Base-by-base conservation (phyloP, 2,797 vertebrate genomes). In the Falco rusticolus region DNA sequence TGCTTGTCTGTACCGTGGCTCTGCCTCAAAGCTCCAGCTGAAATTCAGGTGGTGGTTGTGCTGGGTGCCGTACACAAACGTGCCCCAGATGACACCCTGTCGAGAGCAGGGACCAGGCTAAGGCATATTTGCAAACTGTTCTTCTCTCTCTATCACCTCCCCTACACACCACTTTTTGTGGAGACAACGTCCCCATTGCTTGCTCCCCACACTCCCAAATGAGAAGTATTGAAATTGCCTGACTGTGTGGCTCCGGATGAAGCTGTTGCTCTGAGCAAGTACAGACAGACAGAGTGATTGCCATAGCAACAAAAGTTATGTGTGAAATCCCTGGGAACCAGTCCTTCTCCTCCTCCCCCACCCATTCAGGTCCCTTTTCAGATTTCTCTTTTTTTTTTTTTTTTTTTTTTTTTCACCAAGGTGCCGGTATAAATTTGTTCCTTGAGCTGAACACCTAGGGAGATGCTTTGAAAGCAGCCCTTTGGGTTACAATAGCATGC, bases 291-390 rank as follows among this genome's bases (percentile, higher is more conserved):
- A 92, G 94, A 91, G 80, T 0, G 3, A 97, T 97, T 96, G 93
- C 94, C 94, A 97, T 97, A 91, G 97, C 96, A 97, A 97, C 96
- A 84, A 87, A 94, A 94, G 93, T 80, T 96, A 94, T 87, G 93
- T 94, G 76, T 92, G 90, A 96, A 97, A 97, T 85, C 94, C 84
- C 74, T 96, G 96, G 82, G 96, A 97, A 96, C 48, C 0, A 0
- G n/a, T 90, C 76, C 71, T 96, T 85, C 81, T 87, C 84, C 94
- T 85, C 74, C 83, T 87, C 74, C 78, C 82, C 89, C 79, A n/a
- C 54, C 77, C 81, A 92, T 96, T 96, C 85, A 96, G 78, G 89
- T 95, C 75, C 53, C 64, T 94, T 94, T 97, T 95, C 90, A 86
- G 45, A 37, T 91, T 88, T 75, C 19, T 84, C 41, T 87, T 31